A percentile compares a stretch with the other conserved stretches of the same genome.
Evolutionary conservation across 2,888 invertebrate species (phyloP).

Genomic region (Drosophila algonquin): DNA sequence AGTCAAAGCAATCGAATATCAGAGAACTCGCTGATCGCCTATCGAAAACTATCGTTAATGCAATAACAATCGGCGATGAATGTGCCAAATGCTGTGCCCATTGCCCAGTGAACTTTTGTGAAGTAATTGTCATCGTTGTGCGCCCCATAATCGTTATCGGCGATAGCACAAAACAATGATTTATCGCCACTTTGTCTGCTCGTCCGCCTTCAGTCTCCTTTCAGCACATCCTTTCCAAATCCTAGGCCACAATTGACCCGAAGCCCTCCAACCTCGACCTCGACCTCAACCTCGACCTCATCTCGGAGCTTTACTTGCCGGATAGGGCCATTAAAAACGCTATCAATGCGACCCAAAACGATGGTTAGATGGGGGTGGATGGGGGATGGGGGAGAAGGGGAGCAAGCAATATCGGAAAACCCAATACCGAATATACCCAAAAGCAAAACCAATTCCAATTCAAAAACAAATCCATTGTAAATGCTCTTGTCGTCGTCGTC

Average conservation of each 20-base stretch:
- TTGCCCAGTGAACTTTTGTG: conserved; percentile 20
- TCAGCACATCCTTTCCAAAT: conserved; percentile 13
- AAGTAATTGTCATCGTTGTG: conserved; percentile 46
- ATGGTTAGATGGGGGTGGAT: background rate
- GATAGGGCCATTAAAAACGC: conserved; percentile 74
- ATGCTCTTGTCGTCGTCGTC: conserved; percentile 38
- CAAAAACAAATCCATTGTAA: conserved; percentile 70
- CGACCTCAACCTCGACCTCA: conserved; percentile 38
- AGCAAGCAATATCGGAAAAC: background rate
- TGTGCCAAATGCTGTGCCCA: too few relatives aligned
- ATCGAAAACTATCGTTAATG: too few relatives aligned
- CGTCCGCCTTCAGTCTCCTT: conserved; percentile 28
- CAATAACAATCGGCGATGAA: too few relatives aligned
- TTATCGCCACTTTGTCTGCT: conserved; percentile 50
- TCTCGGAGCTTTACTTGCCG: conserved; percentile 39
- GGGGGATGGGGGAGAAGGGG: conserved; percentile 11
- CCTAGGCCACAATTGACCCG: conserved; percentile 38
- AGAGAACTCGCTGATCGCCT: too few relatives aligned
- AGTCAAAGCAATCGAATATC: too few relatives aligned
- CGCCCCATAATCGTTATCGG: conserved; percentile 75
- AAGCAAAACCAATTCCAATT: conserved; percentile 50
- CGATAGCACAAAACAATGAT: conserved; percentile 65
- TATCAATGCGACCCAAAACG: conserved; percentile 58
- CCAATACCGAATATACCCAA: conserved; percentile 34
- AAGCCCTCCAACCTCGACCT: background rate